These are phyloP conservation scores for Scolopax bukidnonensis DNA, from an alignment of 2,797 vertebrate genomes.

Conservation along the genomic window DNA sequence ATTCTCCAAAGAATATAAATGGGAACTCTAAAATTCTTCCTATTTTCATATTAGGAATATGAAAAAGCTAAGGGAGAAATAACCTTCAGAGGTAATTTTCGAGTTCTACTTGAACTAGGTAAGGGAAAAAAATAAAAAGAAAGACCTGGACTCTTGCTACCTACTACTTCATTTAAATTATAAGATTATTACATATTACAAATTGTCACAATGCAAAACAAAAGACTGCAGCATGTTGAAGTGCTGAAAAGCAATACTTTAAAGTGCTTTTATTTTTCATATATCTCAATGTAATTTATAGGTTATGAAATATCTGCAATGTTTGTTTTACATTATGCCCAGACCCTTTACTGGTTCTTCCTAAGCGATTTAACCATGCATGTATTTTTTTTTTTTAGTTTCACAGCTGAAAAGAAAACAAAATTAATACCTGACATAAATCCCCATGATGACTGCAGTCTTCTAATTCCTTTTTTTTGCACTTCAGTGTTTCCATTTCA, in stretches of 20 bases:
- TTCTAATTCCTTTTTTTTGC: not conserved
- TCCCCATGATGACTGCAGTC: not conserved
- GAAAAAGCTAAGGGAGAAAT: not conserved
- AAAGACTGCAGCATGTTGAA: not conserved
- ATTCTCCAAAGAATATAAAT: not conserved
- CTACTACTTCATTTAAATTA: not conserved
- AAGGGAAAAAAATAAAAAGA: rapidly evolving
- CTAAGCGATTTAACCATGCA: not conserved
- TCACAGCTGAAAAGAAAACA: not conserved
- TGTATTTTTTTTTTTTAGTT: not conserved
- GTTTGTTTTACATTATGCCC: not conserved
- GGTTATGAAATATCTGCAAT: not conserved
- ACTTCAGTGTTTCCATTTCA: not conserved
- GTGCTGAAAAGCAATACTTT: not conserved
- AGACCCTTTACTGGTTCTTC: not conserved
- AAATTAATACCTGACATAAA: not conserved
- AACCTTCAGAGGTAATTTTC: not conserved
- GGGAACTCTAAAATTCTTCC: not conserved
- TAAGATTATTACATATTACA: not conserved
- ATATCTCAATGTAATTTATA: not conserved
- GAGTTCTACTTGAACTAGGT: not conserved
- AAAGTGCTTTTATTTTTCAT: not conserved
- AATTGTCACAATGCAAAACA: not conserved
- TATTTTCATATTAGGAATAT: not conserved
- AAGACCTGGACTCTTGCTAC: not conserved